Conservation (phyloP, 2,113 vertebrate genomes). For the Otus sunia region DNA sequence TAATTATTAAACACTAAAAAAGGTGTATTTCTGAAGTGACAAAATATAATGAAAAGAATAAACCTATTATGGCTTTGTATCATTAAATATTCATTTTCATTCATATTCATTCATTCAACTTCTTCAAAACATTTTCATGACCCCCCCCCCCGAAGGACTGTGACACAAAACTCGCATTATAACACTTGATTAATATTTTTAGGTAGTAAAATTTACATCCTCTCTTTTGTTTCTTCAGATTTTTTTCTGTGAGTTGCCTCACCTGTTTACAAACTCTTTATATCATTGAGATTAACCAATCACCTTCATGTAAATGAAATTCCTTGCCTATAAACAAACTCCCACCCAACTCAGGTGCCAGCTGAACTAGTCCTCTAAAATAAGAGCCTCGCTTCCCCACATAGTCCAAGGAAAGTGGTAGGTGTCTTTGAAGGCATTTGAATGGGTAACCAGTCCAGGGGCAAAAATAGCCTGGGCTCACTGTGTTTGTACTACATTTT, state of each 20-base stretch:
- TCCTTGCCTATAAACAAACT: not conserved
- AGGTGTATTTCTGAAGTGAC: not conserved
- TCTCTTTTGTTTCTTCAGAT: not conserved
- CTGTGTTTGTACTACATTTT: not conserved
- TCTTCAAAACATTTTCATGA: not conserved
- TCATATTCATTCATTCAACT: no score
- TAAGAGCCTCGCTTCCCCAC: not conserved
- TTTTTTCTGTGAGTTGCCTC: not conserved
- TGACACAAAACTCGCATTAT: accelerated
- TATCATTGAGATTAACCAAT: not conserved
- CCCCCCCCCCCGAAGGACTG: not conserved
- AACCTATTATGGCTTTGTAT: not conserved
- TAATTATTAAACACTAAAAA: not conserved
- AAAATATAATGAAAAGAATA: not conserved
- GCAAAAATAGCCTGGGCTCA: not conserved
- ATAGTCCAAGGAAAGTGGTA: not conserved
- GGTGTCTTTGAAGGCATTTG: not conserved
- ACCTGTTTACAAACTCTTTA: not conserved
- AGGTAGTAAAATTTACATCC: not conserved
- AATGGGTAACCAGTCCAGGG: not conserved
- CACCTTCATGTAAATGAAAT: not conserved
- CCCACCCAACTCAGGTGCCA: not conserved
- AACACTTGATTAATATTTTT: not conserved
- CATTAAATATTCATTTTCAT: not conserved
- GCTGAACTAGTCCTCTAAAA: not conserved